phyloP scores from a whole-genome alignment of 2,888 invertebrate genomes.

The Papilio protenor region DNA sequence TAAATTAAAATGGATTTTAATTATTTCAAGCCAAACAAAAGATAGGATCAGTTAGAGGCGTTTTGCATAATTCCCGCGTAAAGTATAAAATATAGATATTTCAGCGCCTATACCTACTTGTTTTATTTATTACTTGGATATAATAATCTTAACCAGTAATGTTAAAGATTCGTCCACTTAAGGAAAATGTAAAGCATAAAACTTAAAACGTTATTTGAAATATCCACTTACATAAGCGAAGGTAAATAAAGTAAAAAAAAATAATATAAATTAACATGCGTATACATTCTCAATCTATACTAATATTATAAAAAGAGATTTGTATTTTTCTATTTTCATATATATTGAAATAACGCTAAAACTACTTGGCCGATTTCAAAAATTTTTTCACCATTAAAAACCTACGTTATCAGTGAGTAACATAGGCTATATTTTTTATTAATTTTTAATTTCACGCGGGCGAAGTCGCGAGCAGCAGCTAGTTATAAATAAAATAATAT shows the following conservation, averaged over 20 bases:
- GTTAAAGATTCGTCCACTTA: not conserved
- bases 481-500: too few species aligned
- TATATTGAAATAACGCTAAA: too few species aligned
- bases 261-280: too few species aligned
- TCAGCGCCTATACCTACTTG: not conserved
- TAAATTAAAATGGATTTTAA: conserved; percentile 62
- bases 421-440: too few species aligned
- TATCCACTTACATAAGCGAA: not conserved
- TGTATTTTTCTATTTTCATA: too few species aligned
- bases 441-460: too few species aligned
- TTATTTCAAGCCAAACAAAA: conserved; percentile 61
- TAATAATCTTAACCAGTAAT: conserved; percentile 3
- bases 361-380: too few species aligned
- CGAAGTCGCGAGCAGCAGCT: too few species aligned
- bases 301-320: too few species aligned
- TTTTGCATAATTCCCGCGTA: conserved; percentile 59
- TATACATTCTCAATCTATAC: too few species aligned
- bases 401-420: too few species aligned
- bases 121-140: conserved; percentile 40
- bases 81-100: conserved; percentile 50
- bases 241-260: not conserved
- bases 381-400: too few species aligned
- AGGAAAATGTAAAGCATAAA: not conserved
- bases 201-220: not conserved
- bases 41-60: conserved; percentile 57